Evolutionary conservation across 2,888 invertebrate species (phyloP).

Genomic region (Philereme vetulata): DNA sequence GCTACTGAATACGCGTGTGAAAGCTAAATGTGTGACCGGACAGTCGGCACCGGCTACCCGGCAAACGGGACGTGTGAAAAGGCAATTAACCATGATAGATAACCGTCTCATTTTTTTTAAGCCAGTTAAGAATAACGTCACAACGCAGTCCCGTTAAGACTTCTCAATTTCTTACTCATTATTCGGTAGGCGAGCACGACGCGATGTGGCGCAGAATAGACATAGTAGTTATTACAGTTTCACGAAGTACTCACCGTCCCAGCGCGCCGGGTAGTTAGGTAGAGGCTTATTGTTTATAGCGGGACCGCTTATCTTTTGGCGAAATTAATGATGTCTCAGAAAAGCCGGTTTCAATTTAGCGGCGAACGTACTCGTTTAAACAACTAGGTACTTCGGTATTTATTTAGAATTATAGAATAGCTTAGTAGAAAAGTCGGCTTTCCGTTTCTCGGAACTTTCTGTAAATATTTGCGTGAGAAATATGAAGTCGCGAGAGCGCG

Average conservation of each 20-base stretch:
- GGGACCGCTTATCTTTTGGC: constrained; percentile 10
- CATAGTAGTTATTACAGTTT: not conserved
- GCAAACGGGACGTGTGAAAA: too few relatives aligned
- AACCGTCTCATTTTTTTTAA: too few relatives aligned
- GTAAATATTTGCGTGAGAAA: constrained; percentile 25
- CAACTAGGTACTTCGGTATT: constrained; percentile 4
- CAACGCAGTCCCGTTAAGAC: too few relatives aligned
- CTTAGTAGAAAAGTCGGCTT: not conserved
- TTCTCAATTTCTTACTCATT: constrained; percentile 24
- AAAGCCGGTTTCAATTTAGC: constrained; percentile 15
- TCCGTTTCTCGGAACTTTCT: constrained; percentile 5
- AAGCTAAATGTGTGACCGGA: too few relatives aligned
- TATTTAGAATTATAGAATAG: constrained; percentile 2
- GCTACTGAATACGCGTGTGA: too few relatives aligned
- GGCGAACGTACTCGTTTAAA: constrained; percentile 13
- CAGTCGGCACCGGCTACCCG: too few relatives aligned
- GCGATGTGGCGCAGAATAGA: not conserved
- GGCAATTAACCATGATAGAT: too few relatives aligned
- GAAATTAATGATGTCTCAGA: constrained; percentile 17
- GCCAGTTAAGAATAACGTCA: too few relatives aligned
- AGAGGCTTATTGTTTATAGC: constrained; percentile 14
- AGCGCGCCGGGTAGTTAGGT: not conserved
- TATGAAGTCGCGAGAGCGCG: constrained; percentile 21
- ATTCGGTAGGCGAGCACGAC: constrained; percentile 10
- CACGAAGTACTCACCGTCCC: constrained; percentile 1